Evolutionary conservation across 2,113 vertebrate genomes (phyloP), one percentile per base, ranked within the genome.

Genomic region (Edolisoma coerulescens): DNA sequence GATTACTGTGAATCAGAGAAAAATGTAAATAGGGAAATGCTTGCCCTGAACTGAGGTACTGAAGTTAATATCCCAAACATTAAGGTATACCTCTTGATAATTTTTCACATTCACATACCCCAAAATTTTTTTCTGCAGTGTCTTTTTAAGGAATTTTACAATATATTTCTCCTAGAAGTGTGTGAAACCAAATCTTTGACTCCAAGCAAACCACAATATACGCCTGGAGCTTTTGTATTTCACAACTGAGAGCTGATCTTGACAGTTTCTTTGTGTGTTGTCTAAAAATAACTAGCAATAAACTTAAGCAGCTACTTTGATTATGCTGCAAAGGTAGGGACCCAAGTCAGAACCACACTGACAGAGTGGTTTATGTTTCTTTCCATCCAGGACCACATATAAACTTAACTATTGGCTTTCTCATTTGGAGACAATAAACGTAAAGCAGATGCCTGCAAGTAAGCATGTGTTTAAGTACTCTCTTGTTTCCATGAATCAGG

Each of bases 381-480:
- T 87, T 87, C 65, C 65, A 60, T 89, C 73, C 69, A 92, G 28
- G 81, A 87, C 49, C 60, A 68, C 74, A 44, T 82, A 78, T 71
- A 94, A 92, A 74, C 56, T 91, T 82, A 78, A 89, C 44, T 93
- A 61, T 67, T 87, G 80, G 22, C 53, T 95, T 95, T 91, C 80
- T 93, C 61, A 87, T 87, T 81, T 94, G 73, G 68, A 90, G 80
- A 81, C 60, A 91, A 81, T 87, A 89, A 91, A 95, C 1, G 4
- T 90, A 81, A 94, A 96, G 24, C 80, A 95, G 73, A 95, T 91
- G 87, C 80, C 52, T 94, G 41, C 52, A 78, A 92, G 37, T 60
- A 92, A 94, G 56, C 80, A 87, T 78, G 80, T 82, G 73, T 84
- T 97, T 92, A 95, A 97, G 73, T 91, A 68, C 73, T 96, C 82